Evolutionary conservation across 1,140 invertebrate species (phyloP).

Genomic region (Triops longicaudatus): DNA sequence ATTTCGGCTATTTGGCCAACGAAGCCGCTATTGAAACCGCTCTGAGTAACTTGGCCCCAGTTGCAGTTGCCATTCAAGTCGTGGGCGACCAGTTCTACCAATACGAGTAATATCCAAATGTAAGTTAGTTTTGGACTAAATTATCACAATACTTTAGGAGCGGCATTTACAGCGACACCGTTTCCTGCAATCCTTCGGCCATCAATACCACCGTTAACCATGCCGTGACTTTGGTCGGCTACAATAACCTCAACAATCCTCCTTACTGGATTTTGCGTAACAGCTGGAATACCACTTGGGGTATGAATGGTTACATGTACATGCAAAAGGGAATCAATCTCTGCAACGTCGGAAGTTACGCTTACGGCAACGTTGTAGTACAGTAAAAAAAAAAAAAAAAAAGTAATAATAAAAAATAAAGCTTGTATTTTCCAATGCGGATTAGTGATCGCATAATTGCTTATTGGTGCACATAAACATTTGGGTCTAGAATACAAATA

Average conservation of each 20-base stretch:
- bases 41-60: no score
- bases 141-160: background rate
- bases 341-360: background rate
- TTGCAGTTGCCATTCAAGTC: no score
- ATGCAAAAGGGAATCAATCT: background rate
- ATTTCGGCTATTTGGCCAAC: no score
- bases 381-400: no score
- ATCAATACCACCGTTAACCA: background rate
- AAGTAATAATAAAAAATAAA: no score
- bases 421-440: no score
- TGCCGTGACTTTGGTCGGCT: constrained; percentile 15
- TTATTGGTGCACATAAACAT: no score
- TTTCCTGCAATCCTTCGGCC: background rate
- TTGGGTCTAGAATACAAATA: no score
- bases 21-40: no score
- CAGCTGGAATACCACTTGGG: background rate
- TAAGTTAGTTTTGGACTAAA: background rate
- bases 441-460: no score
- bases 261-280: constrained; percentile 16
- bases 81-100: background rate
- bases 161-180: background rate
- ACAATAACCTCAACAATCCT: background rate
- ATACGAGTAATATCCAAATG: background rate
- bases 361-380: background rate
- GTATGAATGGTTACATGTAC: background rate